Conservation (phyloP, 2,888 invertebrate species). For the Suillia variegata region DNA sequence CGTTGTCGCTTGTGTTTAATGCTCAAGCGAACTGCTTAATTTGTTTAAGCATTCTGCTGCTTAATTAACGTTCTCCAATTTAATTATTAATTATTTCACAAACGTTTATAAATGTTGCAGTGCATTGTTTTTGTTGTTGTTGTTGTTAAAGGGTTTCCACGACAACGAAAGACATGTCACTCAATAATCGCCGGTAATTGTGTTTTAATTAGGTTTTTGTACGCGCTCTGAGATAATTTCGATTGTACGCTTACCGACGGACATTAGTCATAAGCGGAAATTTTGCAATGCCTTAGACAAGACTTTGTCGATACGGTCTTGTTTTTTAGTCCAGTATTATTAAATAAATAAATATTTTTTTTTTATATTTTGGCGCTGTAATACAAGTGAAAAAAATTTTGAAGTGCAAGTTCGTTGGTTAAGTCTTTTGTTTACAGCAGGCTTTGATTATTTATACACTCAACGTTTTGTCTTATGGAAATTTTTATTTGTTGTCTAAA, state of each 20-base stretch:
- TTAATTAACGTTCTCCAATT: not conserved
- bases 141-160: too few species aligned
- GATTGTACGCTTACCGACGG: too few species aligned
- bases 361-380: too few species aligned
- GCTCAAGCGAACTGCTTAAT: conserved; percentile 30
- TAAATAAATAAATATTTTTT: too few species aligned
- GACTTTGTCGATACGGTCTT: not conserved
- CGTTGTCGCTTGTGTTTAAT: conserved; percentile 11
- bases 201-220: conserved; percentile 5
- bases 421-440: conserved; percentile 19
- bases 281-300: not conserved
- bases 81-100: not conserved
- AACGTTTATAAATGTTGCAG: too few species aligned
- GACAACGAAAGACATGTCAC: conserved; percentile 1
- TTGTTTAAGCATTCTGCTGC: conserved; percentile 6
- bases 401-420: conserved; percentile 16
- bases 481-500: too few species aligned
- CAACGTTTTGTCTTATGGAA: too few species aligned
- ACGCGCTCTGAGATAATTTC: too few species aligned
- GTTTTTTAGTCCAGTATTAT: not conserved
- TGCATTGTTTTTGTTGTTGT: too few species aligned
- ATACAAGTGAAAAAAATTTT: too few species aligned
- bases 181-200: conserved; percentile 2
- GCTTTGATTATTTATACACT: too few species aligned
- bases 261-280: not conserved